Evolutionary conservation across 1,140 invertebrate genomes (phyloP).

Genomic region (Conus ventricosus): DNA sequence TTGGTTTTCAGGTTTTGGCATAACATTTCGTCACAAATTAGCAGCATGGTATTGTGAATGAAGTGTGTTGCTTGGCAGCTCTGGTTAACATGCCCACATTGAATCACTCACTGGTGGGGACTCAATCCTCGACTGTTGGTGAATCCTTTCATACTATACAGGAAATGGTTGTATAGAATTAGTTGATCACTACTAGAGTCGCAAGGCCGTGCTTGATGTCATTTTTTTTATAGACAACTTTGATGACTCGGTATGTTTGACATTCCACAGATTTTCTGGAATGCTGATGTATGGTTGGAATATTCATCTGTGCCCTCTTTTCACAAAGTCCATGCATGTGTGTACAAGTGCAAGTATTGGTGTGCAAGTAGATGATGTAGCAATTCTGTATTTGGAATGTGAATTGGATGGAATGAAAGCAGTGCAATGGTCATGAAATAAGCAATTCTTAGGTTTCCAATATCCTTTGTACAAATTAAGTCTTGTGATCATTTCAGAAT

Average conservation of each 20-base stretch:
- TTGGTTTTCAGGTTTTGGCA: too few species aligned
- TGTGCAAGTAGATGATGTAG: not conserved
- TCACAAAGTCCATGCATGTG: not conserved
- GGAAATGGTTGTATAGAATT: too few species aligned
- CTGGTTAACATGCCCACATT: too few species aligned
- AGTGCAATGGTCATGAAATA: not conserved
- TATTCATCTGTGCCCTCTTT: not conserved
- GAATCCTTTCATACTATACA: too few species aligned
- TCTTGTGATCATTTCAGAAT: constrained; percentile 8
- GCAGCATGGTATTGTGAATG: too few species aligned
- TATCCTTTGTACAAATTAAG: not conserved
- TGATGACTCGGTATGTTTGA: not conserved
- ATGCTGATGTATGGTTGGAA: not conserved
- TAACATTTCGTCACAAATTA: too few species aligned
- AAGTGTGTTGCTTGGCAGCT: too few species aligned
- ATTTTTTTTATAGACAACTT: not conserved
- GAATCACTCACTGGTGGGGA: too few species aligned
- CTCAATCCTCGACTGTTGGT: too few species aligned
- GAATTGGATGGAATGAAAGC: not conserved
- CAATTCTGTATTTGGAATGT: not conserved
- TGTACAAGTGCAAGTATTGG: not conserved
- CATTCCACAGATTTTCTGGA: not conserved
- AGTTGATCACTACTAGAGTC: too few species aligned
- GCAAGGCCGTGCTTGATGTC: too few species aligned
- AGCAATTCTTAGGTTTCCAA: not conserved